Evolutionary conservation across 2,888 invertebrate species (phyloP), one percentile per base, ranked within the genome.

Genomic region (Leptinotarsa peninsularis): DNA sequence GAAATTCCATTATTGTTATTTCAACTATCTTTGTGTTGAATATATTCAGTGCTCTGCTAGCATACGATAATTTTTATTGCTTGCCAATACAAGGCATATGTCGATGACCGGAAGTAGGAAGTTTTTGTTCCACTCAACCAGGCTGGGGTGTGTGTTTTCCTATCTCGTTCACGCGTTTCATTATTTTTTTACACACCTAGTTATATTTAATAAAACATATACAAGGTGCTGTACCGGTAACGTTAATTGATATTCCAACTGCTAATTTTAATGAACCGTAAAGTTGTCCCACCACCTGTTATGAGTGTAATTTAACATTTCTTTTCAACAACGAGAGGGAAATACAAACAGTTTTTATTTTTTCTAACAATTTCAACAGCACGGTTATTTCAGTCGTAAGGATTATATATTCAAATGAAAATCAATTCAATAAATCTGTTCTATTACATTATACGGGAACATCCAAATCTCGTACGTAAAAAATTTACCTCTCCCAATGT

Each of bases 221-320:
- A 81, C 76, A 78, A 81, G 83, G 82, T 82, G 83, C 82, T 79
- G 74, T 82, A 81, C 81, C 80, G 80, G 74, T 75, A 68, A 60
- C 49, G 73, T 60, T 84, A 84, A 84, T 84, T 85, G 84, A 84
- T 84, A 83, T 81, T 79, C 84, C 85, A 85, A 85, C 85, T 85
- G 85, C 81, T 82, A 82, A 73, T 72, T 73, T 80, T 85, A 85
- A 85, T 85, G 85, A 85, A 85, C 85, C 83, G 81, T 84, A 79
- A 81, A 80, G 73, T 76, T 71, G 75, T n/a, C 58, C 58, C 73
- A 50, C 73, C 67, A 66, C 74, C 66, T 70, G 75, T 78, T 79
- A 77, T 81, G 69, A 74, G 71, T 74, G 33, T 75, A 74, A 78
- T 78, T 79, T 76, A 77, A 75, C 78, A 73, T 72, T 75, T 66